These are phyloP conservation scores for Aplysia californica DNA, from an alignment of 1,140 invertebrate genomes.

Conservation along the genomic window DNA sequence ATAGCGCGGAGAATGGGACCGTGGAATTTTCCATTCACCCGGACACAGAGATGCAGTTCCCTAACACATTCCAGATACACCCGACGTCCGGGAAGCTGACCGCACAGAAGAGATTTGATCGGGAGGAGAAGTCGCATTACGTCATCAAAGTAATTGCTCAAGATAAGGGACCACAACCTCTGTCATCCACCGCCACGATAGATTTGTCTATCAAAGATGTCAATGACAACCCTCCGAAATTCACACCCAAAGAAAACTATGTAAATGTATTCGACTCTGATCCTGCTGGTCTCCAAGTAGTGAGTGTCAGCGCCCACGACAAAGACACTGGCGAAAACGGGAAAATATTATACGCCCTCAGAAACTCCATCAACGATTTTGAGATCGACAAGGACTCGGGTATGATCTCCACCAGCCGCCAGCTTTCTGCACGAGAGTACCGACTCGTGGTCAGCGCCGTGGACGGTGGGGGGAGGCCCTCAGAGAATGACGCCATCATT, in stretches of 20 bases:
- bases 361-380: constrained; percentile 44
- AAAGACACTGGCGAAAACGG: constrained; percentile 85
- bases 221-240: constrained; percentile 94
- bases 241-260: constrained; percentile 72
- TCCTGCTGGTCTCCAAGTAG: constrained; percentile 71
- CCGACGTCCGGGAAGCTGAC: constrained; percentile 86
- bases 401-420: constrained; percentile 38
- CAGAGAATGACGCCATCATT: constrained; percentile 40
- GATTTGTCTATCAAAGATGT: constrained; percentile 80
- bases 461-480: constrained; percentile 41
- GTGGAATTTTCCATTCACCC: constrained; percentile 51
- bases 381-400: constrained; percentile 45
- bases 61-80: constrained; percentile 81
- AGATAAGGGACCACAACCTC: constrained; percentile 74
- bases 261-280: constrained; percentile 80
- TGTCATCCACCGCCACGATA: constrained; percentile 78
- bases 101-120: constrained; percentile 67
- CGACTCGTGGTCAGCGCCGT: constrained; percentile 37
- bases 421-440: constrained; percentile 29
- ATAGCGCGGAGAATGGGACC: constrained; percentile 58
- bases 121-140: constrained; percentile 75
- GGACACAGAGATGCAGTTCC: constrained; percentile 48
- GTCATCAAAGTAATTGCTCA: constrained; percentile 71
- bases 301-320: constrained; percentile 81
- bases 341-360: constrained; percentile 53